Evolutionary conservation across 2,113 vertebrate genomes (phyloP), one percentile per base, ranked within the genome.

Genomic region (Addax nasomaculatus): DNA sequence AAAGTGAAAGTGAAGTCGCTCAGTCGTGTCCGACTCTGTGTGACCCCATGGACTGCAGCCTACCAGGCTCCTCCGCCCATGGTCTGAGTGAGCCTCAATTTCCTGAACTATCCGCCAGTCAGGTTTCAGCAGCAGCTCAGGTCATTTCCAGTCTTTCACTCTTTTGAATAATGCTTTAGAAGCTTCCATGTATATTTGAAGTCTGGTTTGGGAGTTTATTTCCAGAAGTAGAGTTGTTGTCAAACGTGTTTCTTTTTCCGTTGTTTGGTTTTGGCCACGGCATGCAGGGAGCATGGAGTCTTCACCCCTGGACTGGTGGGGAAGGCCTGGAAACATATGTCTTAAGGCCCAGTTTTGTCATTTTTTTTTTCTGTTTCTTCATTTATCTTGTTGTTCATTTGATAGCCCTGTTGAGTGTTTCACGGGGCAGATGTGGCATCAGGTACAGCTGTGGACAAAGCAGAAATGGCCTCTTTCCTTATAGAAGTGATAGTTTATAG

Each of bases 71-170:
- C 60, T 30, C 29, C 0, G 1, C 60, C 60, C 85, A 5, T 0
- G 36, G 80, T 49, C 47, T 2, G 10, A 36, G 13, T 3, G 43
- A 43, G 6, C 5, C 9, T 0, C 11, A 2, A 1, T 21, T 57
- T 64, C 23, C 33, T 30, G 12, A 27, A 4, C 45, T 17, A 1
- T 6, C 57, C 3, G 2, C 58, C 30, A 47, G 0, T 21, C 4
- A n/a, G 30, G 76, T 23, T 84, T 30, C 2, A 12, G 23, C 25
- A 49, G 14, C 27, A 7, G 30, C 25, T 36, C 7, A 19, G 29
- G 23, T 53, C 17, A 12, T 43, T 57, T 85, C 17, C 3, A 29
- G 2, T 62, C 53, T 93, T 39, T 21, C 43, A 14, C 62, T 55
- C 30, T 85, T 45, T 60, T 6, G 7, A 33, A 8, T 55, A 29